phyloP scores from a whole-genome alignment of 2,797 vertebrate species.

The Urocyon cinereoargenteus region DNA sequence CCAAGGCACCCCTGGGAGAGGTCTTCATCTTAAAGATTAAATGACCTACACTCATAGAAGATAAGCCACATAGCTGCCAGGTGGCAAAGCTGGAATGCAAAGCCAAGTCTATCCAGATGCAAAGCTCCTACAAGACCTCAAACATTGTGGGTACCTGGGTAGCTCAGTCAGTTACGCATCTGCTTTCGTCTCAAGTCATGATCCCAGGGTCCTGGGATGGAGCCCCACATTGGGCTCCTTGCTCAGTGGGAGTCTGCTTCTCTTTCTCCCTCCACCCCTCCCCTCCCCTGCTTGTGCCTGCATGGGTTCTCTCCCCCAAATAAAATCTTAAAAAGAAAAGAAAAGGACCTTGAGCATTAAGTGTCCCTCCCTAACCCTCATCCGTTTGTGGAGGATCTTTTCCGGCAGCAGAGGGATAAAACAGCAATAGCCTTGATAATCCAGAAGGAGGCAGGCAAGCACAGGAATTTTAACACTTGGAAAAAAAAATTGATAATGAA shows the following conservation, averaged over 20 bases:
- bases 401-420: background rate
- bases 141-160: too few relatives aligned
- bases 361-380: background rate
- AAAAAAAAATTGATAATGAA: background rate
- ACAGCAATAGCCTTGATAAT: conserved; percentile 49
- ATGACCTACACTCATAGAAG: background rate
- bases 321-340: too few relatives aligned
- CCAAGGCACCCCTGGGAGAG: background rate
- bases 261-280: too few relatives aligned
- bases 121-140: background rate
- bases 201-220: too few relatives aligned
- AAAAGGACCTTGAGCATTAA: background rate
- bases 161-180: too few relatives aligned
- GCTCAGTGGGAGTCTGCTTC: too few relatives aligned
- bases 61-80: background rate
- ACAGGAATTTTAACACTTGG: conserved; percentile 27
- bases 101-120: background rate
- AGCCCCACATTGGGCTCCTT: too few relatives aligned
- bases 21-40: conserved; percentile 30
- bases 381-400: background rate
- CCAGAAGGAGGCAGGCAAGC: conserved; percentile 66
- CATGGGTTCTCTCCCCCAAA: too few relatives aligned
- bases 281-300: too few relatives aligned
- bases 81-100: background rate
- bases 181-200: too few relatives aligned